Evolutionary conservation across 1,140 invertebrate genomes (phyloP), one percentile per base, ranked within the genome.

Genomic region (Myzus persicae): DNA sequence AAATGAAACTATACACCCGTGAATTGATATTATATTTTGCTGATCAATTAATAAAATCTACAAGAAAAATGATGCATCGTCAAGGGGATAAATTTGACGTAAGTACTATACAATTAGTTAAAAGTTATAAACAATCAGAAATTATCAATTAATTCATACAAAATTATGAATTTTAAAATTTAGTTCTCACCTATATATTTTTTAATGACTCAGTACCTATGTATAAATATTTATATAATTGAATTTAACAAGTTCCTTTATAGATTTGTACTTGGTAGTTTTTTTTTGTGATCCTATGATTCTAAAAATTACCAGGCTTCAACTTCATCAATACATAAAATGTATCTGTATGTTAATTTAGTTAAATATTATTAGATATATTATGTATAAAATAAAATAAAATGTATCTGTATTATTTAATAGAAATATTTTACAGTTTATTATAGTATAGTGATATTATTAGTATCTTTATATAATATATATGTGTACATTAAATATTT

Each of bases 71-170:
- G 91, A 84, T 84, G 81, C 46, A 84, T 42, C 24, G 36, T 3
- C 91, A 93, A 93, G 81, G 81, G 2, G 36, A 40, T 40, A 40
- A 51, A 42, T 84, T 93, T 38, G 14, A 93, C 18, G 91, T 82
- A 84, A 93, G 91, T 85, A 11, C 9, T 82, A 40, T n/a, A 85
- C 31, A 85, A 76, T n/a, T 18, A n/a, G 31, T 76, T 67, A 6
- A 76, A n/a, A n/a, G 0, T 76, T 20, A n/a, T n/a, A 76, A n/a
- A n/a, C 31, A 67, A n/a, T 67, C 11, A 67, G 31, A 31, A 14
- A 67, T 67, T 67, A 67, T 67, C 1, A n/a, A 14, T n/a, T 4
- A 67, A 67, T 1, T 67, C 26, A 14, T 24, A 18, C 26, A 59
- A 59, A 59, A 59, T 59, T 9, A 31, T 59, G 54, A 59, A 59